These are phyloP conservation scores for Anoplophora glabripennis DNA, from an alignment of 1,140 invertebrate species.

Conservation along the genomic window DNA sequence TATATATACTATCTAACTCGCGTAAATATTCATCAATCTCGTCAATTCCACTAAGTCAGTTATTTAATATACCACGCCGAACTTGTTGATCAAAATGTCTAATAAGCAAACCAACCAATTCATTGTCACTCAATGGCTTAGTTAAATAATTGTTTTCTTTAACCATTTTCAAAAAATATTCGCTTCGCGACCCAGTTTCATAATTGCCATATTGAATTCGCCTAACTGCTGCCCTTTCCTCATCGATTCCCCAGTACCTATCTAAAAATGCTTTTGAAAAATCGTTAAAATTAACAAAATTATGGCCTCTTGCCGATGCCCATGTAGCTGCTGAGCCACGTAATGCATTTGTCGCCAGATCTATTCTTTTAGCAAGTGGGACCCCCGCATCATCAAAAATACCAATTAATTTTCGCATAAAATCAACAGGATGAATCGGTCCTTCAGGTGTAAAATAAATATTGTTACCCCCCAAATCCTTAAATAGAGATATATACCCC, in stretches of 20 bases:
- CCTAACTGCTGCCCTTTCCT: not conserved
- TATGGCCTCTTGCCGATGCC: not conserved
- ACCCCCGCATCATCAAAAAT: too few relatives aligned
- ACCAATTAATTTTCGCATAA: too few relatives aligned
- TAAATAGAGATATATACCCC: too few relatives aligned
- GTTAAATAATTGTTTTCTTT: too few relatives aligned
- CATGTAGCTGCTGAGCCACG: not conserved
- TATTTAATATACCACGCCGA: slow-evolving; percentile 1
- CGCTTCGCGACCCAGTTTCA: not conserved
- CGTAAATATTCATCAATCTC: slow-evolving; percentile 1
- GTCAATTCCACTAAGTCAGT: not conserved
- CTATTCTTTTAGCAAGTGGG: too few relatives aligned
- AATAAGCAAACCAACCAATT: not conserved
- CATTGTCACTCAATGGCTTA: too few relatives aligned
- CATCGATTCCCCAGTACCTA: not conserved
- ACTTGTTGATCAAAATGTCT: slow-evolving; percentile 1
- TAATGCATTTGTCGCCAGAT: too few relatives aligned
- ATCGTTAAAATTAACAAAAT: not conserved
- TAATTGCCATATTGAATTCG: not conserved
- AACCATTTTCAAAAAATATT: not conserved
- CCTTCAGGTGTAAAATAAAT: too few relatives aligned
- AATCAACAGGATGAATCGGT: too few relatives aligned
- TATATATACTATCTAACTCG: not conserved
- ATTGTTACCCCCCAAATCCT: too few relatives aligned
- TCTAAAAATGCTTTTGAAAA: not conserved